Conservation (phyloP, 2,888 invertebrate genomes). For the Orthonevra nobilis region DNA sequence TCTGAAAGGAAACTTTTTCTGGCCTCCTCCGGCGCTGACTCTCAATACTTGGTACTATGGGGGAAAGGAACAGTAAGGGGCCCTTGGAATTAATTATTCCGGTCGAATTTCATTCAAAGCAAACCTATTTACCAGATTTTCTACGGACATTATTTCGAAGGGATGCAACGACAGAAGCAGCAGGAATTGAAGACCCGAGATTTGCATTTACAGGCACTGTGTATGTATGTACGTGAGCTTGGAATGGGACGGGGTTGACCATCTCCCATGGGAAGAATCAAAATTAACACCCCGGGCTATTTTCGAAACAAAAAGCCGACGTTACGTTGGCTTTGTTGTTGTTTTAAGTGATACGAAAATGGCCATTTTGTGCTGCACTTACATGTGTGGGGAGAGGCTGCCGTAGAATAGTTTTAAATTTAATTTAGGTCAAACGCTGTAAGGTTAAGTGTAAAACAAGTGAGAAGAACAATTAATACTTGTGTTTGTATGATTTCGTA, state of each 20-base stretch:
- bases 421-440: slow-evolving; percentile 42
- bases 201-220: slow-evolving; percentile 60
- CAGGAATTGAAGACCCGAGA: slow-evolving; percentile 54
- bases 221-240: slow-evolving; percentile 5
- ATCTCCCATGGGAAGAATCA: slow-evolving; percentile 58
- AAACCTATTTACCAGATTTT: slow-evolving; percentile 70
- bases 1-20: slow-evolving; percentile 20
- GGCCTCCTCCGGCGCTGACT: neutral
- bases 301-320: slow-evolving; percentile 58
- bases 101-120: slow-evolving; percentile 69
- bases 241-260: slow-evolving; percentile 38
- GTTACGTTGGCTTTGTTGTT: slow-evolving; percentile 39
- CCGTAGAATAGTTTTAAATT: slow-evolving; percentile 16
- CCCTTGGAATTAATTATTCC: slow-evolving; percentile 71
- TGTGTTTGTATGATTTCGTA: too few relatives aligned
- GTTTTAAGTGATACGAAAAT: slow-evolving; percentile 55
- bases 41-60: neutral
- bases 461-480: too few relatives aligned
- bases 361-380: slow-evolving; percentile 19
- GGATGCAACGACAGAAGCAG: slow-evolving; percentile 54
- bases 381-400: neutral
- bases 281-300: slow-evolving; percentile 71
- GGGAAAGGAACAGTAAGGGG: neutral
- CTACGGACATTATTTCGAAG: slow-evolving; percentile 59
- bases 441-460: slow-evolving; percentile 8